Evolutionary conservation across 2,888 invertebrate species (phyloP).

Genomic region (Agapostemon virescens): DNA sequence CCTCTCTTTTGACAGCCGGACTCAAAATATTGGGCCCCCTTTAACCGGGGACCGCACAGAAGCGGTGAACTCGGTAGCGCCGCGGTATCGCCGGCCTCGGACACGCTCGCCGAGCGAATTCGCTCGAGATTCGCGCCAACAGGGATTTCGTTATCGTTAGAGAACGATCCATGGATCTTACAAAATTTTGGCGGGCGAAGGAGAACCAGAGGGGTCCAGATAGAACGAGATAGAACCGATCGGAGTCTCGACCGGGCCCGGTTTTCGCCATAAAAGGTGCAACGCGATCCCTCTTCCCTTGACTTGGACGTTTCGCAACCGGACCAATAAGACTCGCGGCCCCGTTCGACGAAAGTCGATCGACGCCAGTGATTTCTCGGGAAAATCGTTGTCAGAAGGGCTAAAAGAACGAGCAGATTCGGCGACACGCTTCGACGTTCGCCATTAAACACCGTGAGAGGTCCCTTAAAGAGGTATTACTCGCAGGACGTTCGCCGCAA

Average conservation of each 20-base stretch:
- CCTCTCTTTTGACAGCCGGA: slow-evolving; percentile 60
- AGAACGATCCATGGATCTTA: neutral
- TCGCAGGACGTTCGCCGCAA: neutral
- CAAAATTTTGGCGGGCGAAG: neutral
- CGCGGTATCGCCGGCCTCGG: neutral
- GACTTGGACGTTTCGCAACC: slow-evolving; percentile 61
- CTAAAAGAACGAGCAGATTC: neutral
- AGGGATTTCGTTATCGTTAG: neutral
- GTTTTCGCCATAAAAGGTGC: slow-evolving; percentile 63
- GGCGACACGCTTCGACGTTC: neutral
- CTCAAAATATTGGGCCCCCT: slow-evolving; percentile 63
- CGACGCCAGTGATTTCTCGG: slow-evolving; percentile 39
- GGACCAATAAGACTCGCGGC: neutral
- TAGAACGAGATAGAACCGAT: slow-evolving; percentile 22
- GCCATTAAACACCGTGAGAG: neutral
- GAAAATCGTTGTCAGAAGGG: slow-evolving; percentile 43
- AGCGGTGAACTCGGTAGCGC: slow-evolving; percentile 36
- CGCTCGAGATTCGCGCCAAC: neutral
- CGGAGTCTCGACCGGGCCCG: slow-evolving; percentile 46
- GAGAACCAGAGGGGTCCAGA: neutral
- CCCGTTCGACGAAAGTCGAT: slow-evolving; percentile 49
- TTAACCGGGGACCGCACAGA: slow-evolving; percentile 55
- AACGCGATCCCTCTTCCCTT: slow-evolving; percentile 58
- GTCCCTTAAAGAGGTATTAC: neutral
- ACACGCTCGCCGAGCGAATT: neutral